Conservation (phyloP, 2,113 vertebrate genomes). For the Antidorcas marsupialis region DNA sequence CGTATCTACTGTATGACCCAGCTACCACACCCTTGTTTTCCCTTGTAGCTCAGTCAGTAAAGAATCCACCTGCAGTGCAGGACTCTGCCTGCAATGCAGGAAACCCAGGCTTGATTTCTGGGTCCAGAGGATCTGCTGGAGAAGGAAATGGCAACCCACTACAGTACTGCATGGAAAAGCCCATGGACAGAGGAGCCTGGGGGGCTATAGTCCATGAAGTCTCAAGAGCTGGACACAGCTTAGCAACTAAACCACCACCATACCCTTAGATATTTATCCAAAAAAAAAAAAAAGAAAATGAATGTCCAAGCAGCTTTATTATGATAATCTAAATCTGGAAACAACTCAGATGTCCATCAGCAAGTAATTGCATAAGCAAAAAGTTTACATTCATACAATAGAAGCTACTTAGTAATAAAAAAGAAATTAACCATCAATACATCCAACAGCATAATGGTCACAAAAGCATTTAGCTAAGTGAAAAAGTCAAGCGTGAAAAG, state of each 20-base stretch:
- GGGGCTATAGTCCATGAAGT: not conserved
- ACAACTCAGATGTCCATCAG: not conserved
- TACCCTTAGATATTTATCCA: not conserved
- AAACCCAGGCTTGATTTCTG: not conserved
- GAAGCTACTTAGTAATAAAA: not conserved
- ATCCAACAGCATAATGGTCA: not conserved
- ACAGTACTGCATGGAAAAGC: not conserved
- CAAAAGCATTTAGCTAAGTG: constrained; percentile 8
- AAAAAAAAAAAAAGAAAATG: not conserved
- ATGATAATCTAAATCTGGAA: not conserved
- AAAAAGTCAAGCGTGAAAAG: not conserved
- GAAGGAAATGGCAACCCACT: not conserved
- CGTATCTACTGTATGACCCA: not conserved
- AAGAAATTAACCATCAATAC: not conserved
- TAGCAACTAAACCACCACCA: not conserved
- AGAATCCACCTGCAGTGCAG: not conserved
- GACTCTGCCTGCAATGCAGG: not conserved
- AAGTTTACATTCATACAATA: not conserved
- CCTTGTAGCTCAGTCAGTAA: not conserved
- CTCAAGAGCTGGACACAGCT: not conserved
- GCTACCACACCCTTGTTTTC: not conserved
- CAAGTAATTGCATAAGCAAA: not conserved
- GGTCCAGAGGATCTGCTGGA: not conserved
- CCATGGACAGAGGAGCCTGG: not conserved
- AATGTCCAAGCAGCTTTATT: not conserved